Evolutionary conservation across 2,888 invertebrate genomes (phyloP).

Genomic region (Drosophila paranaensis): DNA sequence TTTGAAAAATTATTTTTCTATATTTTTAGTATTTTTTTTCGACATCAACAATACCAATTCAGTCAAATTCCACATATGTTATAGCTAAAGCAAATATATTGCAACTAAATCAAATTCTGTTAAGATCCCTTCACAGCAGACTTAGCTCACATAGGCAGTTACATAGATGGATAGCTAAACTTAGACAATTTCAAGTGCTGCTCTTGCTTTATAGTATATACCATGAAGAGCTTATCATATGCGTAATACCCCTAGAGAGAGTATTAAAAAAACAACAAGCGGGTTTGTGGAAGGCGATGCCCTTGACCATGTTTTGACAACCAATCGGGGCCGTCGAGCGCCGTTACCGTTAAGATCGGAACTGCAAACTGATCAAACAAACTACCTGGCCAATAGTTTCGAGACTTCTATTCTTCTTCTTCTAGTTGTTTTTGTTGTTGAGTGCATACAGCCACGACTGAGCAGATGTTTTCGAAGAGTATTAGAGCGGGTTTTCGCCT

Average conservation of each 20-base stretch:
- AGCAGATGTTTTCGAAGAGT: constrained; percentile 43
- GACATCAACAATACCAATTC: no score
- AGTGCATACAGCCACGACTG: constrained; percentile 21
- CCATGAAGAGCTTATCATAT: neutral
- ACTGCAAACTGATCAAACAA: constrained; percentile 8
- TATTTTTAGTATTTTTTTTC: no score
- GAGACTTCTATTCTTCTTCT: neutral
- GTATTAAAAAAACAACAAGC: constrained; percentile 14
- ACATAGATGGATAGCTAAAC: neutral
- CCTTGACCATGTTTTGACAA: constrained; percentile 71
- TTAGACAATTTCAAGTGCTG: no score
- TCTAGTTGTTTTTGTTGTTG: neutral
- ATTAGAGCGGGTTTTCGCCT: constrained; percentile 10
- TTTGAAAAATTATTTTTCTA: no score
- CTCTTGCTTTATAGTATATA: no score
- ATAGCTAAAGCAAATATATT: no score
- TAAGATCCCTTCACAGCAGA: no score
- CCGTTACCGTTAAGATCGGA: constrained; percentile 52
- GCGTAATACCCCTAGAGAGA: neutral
- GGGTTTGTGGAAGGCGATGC: constrained; percentile 35
- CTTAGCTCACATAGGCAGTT: neutral
- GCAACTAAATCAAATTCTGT: neutral
- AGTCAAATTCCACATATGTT: no score
- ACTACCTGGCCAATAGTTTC: constrained; percentile 44
- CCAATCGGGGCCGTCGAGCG: constrained; percentile 21